Evolutionary conservation across 2,113 vertebrate species (phyloP), one percentile per base, ranked within the genome.

Genomic region (Rhabdornis inornatus): DNA sequence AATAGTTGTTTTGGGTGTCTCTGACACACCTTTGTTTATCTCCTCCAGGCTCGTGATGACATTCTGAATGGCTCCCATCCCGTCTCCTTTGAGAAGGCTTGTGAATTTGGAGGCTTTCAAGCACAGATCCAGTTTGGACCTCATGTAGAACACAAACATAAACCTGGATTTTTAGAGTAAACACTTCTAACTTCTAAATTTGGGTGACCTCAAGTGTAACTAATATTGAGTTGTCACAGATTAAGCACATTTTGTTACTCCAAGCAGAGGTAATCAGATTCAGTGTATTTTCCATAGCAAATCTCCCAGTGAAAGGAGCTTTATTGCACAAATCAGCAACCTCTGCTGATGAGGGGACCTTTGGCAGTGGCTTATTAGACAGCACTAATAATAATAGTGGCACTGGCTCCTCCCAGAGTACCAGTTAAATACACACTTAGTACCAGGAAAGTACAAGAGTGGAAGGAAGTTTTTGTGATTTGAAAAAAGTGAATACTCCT

Each of bases 71-170:
- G 99, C 75, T 99, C 99, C 92, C 99, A 99, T 94, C 99, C 99
- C 0, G 99, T 99, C 70, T 99, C 99, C 97, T 99, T 99, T 81
- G 99, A 99, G 96, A 99, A 99, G 97, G 99, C 99, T 44, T 99
- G 99, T 33, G 99, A 99, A 97, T 99, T 99, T 76, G 99, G 99
- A 40, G 99, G 99, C 70, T 99, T 99, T 96, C 99, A 99, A 98
- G 99, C 99, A 57, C 99, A 99, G 97, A 99, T 99, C 98, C 99
- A 99, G 96, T 99, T 99, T 42, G 99, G 99, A 96, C 99, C 99
- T 96, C 99, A 99, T 13, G 99, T 99, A 92, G 99, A 99, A 83
- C 99, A 99, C 97, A 99, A 99, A 97, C 99, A 99, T 98, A 99
- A 99, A 95, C 99, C 99, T 33, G 99, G 99, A 98, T 99, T 99